phyloP scores from a whole-genome alignment of 2,797 vertebrate species.

The Lycodopsis pacificus region DNA sequence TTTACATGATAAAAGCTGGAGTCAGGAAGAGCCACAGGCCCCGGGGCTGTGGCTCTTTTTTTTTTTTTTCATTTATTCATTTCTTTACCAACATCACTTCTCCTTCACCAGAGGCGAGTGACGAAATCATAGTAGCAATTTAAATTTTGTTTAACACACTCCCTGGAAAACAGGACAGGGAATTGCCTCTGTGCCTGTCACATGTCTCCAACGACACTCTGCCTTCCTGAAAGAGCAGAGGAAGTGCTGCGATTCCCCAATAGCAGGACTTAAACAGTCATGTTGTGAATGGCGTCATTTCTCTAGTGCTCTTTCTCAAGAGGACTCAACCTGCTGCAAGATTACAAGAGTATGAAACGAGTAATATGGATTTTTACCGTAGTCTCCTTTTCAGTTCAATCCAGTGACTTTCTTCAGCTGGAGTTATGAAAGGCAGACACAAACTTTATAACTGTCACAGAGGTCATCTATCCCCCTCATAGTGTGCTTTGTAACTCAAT shows the following conservation, averaged over 20 bases:
- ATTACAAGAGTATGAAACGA: constrained; percentile 57
- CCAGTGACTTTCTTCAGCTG: constrained; percentile 53
- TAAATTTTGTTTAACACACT: constrained; percentile 76
- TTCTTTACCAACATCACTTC: constrained; percentile 79
- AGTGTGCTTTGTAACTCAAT: constrained; percentile 76
- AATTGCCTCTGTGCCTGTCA: constrained; percentile 74
- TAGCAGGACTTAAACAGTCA: constrained; percentile 22
- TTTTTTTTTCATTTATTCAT: constrained; percentile 74
- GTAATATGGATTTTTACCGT: constrained; percentile 59
- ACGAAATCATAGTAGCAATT: constrained; percentile 81
- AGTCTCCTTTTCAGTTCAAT: constrained; percentile 63
- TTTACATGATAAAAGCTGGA: constrained; percentile 95
- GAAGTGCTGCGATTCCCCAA: constrained; percentile 29
- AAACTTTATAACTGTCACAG: constrained; percentile 65
- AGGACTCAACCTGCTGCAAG: constrained; percentile 35
- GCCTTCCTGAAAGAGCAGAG: constrained; percentile 12
- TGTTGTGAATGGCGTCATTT: constrained; percentile 21
- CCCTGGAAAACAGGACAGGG: constrained; percentile 64
- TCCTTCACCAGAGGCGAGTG: constrained; percentile 73
- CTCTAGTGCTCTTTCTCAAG: constrained; percentile 38
- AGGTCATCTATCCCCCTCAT: constrained; percentile 69
- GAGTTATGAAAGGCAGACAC: constrained; percentile 63
- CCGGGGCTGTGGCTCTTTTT: constrained; percentile 4
- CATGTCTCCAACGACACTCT: constrained; percentile 42
- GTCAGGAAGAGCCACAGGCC: constrained; percentile 73